Evolutionary conservation across 2,888 invertebrate genomes (phyloP), one percentile per base, ranked within the genome.

Genomic region (Acanthococcus lagerstroemiae): DNA sequence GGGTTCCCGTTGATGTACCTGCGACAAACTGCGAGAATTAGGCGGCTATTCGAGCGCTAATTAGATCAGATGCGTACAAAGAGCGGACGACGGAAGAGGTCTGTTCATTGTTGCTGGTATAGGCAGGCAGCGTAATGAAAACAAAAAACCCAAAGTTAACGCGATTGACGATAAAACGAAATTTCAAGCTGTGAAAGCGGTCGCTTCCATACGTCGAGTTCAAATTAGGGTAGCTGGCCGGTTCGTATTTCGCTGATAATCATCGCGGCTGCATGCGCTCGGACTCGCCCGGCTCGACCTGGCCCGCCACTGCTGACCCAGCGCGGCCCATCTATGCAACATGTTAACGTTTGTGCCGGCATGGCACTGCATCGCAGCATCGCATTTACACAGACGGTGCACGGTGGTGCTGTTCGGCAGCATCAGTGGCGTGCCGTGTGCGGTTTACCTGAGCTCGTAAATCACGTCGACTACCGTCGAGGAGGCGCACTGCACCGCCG

Each of bases 141-240:
- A 22, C 2, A 22, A 52, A 52, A 52, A 52, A 22, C 22, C 22
- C 6, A 24, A 22, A 22, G 22, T 22, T 52, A 22, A 52, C 9
- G 3, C 12, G 22, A 52, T 22, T 6, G 3, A 22, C 5, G 22
- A 52, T 24, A 57, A 57, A 45, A 24, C 24, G 17, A 58, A 58
- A 48, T 26, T 58, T 58, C 58, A 58, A 58, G 58, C 58, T 58
- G 58, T 58, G 58, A 58, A 58, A 58, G 58, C 45, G 44, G 46
- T 58, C 58, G 58, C 58, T 58, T 58, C 46, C 22, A 24, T 24
- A 6, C 52, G 15, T 52, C 22, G 21, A 3, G 9, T 22, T 26
- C 58, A 58, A 58, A 58, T 58, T 58, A 58, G 58, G 58, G 58
- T 58, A 58, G 58, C 58, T 46, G 21, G 37, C 44, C 30, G 56